A percentile compares a stretch with the other conserved stretches of the same genome.
Evolutionary conservation across 1,140 invertebrate genomes (phyloP).

Genomic region (Patella vulgata): DNA sequence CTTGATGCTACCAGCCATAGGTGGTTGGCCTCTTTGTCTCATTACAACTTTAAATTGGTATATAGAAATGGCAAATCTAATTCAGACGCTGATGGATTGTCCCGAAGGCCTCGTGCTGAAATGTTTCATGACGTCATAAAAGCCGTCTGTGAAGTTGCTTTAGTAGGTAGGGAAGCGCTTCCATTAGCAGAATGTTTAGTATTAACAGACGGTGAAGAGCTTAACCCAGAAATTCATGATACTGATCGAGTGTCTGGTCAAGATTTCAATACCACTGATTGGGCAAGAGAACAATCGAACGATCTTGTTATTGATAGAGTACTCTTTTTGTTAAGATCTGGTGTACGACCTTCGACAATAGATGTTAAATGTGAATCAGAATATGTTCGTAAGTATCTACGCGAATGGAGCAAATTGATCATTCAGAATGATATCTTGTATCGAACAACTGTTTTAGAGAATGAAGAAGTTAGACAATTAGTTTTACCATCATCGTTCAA

Average conservation of each 20-base stretch:
- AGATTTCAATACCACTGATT: background rate
- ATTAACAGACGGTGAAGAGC: background rate
- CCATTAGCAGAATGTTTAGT: background rate
- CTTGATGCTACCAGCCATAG: no score
- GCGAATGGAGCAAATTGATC: background rate
- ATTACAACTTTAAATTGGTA: conserved; percentile 20
- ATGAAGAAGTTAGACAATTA: conserved; percentile 6
- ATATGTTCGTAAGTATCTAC: background rate
- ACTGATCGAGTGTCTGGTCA: background rate
- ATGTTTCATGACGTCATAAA: conserved; percentile 27
- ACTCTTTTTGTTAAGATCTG: background rate
- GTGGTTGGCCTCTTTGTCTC: conserved; percentile 30
- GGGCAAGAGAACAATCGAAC: background rate
- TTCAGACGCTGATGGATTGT: conserved; percentile 23
- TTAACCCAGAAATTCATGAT: background rate
- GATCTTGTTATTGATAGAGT: background rate
- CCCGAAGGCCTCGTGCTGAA: conserved; percentile 19
- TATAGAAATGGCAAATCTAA: no score
- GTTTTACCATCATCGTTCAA: conserved; percentile 3
- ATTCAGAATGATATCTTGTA: no score
- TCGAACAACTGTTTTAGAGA: no score
- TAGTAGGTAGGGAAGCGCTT: conserved; percentile 4
- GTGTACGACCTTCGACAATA: background rate
- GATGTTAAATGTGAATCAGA: background rate
- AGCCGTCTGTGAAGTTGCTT: conserved; percentile 14